Base-by-base conservation (phyloP, 2,888 invertebrate species). In the Aplocera efformata region DNA sequence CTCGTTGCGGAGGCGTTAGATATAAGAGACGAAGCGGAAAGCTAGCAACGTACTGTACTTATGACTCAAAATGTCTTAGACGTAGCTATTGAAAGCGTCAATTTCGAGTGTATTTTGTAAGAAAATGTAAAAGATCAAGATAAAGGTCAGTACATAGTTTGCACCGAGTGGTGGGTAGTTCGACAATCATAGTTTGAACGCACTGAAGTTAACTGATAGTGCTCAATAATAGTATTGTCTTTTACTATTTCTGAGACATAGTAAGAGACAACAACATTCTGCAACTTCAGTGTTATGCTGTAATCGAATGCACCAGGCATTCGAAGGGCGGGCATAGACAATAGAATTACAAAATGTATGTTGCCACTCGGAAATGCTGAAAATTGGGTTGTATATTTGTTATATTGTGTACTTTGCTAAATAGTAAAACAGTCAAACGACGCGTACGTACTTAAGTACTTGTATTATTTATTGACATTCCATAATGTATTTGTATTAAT, bases 381-480 rank as follows among this genome's bases (percentile, higher is more conserved):
- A 53, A 46, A 50, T 51, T 56, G 50, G 66, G 65, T 69, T 69
- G 61, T 70, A 61, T 56, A 45, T 50, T 10, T 48, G 57, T 54
- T 55, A 57, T 46, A 56, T 55, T 56, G 59, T 29, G 32, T 33
- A 35, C 13, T 31, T 60, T 58, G 63, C 61, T 65, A 46, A 47
- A 45, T 58, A 65, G 53, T 48, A 36, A 59, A 50, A 32, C 50
- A 49, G 29, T 46, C 10, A 39, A 42, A 50, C 34, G 39, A 30
- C 47, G 26, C 25, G 29, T 34, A 29, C 39, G 51, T 56, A 57
- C 59, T 60, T 69, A 66, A 62, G 50, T 59, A n/a, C n/a, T n/a
- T n/a, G n/a, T n/a, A 58, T 50, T 56, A 53, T 39, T 56, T 58
- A 59, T 58, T 57, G 56, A 64, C 63, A 65, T 67, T 69, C 69